Conservation (phyloP, 1,140 invertebrate genomes). For the Colletes latitarsis region DNA sequence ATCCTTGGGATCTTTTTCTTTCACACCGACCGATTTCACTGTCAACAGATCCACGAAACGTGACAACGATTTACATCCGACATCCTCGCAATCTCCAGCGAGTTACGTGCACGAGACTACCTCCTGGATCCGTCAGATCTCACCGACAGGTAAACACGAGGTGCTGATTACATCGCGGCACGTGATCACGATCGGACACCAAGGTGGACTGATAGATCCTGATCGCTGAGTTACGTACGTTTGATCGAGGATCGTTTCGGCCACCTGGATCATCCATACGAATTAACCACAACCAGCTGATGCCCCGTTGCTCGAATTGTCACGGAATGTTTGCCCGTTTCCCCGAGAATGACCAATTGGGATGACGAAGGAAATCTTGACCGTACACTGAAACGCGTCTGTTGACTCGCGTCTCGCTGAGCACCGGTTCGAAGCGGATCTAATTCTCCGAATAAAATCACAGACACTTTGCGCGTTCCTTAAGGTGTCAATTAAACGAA, state of each 20-base stretch:
- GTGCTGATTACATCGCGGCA: constrained; percentile 30
- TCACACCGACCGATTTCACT: not conserved
- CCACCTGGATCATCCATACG: not conserved
- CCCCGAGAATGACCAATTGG: not conserved
- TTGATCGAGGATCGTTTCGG: constrained; percentile 29
- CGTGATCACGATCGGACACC: constrained; percentile 4
- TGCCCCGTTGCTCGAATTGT: constrained; percentile 5
- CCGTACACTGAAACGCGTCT: no score
- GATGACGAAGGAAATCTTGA: not conserved
- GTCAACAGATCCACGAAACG: not conserved
- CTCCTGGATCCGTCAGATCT: constrained; percentile 16
- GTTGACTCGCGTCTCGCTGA: no score
- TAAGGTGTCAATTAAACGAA: no score
- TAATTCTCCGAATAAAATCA: no score
- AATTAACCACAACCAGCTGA: constrained; percentile 20
- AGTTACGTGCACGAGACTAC: not conserved
- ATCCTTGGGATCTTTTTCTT: not conserved
- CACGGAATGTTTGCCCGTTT: constrained; percentile 9
- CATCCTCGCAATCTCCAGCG: constrained; percentile 9
- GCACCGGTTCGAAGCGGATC: no score
- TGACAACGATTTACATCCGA: not conserved
- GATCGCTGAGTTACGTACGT: not conserved
- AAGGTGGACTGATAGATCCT: not conserved
- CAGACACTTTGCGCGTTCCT: no score
- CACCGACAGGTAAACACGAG: constrained; percentile 11